phyloP scores from a whole-genome alignment of 2,797 vertebrate species.

The Pogoniulus pusillus region DNA sequence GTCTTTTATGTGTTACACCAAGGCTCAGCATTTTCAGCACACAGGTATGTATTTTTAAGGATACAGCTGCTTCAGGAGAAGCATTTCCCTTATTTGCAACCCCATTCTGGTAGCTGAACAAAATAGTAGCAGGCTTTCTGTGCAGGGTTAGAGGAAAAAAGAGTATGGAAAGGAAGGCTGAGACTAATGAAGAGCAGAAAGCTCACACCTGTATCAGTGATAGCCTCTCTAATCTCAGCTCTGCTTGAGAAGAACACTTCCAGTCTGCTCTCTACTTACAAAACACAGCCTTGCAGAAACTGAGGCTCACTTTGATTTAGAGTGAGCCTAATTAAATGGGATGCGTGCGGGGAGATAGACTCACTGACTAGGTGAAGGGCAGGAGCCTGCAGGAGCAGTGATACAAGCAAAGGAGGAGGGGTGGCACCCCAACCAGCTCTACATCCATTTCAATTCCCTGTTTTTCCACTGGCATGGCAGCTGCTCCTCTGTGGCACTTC shows the following conservation, averaged over 20 bases:
- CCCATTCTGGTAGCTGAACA: background rate
- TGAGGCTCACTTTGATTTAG: background rate
- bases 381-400: slow-evolving; percentile 32
- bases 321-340: slow-evolving; percentile 31
- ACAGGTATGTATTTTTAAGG: slow-evolving; percentile 5
- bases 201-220: background rate
- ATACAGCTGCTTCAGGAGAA: background rate
- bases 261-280: background rate
- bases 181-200: slow-evolving; percentile 10
- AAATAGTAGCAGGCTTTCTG: slow-evolving; percentile 14
- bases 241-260: background rate
- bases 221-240: background rate
- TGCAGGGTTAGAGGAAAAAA: background rate
- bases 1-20: background rate
- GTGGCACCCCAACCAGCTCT: slow-evolving; percentile 12
- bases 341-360: background rate
- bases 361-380: background rate
- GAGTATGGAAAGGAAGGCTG: background rate
- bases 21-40: background rate
- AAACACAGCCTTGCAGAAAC: background rate
- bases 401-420: slow-evolving; percentile 29
- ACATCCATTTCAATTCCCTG: slow-evolving; percentile 37
- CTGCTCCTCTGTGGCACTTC: background rate
- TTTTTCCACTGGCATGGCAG: slow-evolving; percentile 27
- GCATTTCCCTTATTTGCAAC: background rate